Base-by-base conservation (phyloP, 1,140 invertebrate species). In the Fopius arisanus region DNA sequence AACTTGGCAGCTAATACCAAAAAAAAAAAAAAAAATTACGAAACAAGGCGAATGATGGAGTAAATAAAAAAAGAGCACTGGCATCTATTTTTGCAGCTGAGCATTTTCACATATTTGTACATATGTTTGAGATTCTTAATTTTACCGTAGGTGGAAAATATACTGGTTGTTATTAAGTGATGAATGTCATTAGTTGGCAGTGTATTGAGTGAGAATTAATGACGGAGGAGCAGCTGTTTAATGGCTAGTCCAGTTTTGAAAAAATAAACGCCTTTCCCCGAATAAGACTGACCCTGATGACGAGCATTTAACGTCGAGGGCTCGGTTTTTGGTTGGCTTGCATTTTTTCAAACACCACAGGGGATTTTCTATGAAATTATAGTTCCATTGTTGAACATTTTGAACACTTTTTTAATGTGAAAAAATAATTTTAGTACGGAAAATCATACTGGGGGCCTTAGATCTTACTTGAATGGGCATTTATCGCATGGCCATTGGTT, bases 1-100 rank as follows among this genome's bases (percentile, higher is more conserved):
- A 76, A 82, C 79, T 82, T 78, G 79, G 82, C 79, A 84, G 81
- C 83, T 83, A 73, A 87, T 83, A 83, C 80, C 81, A 86, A 85
- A 82, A 80, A 81, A 69, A 73, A 77, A 29, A 77, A 12, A 70
- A 73, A 77, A 68, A 75, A 28, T n/a, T 37, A 43, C 26, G 12
- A 65, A 74, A 67, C 40, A 43, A 43, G 19, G 41, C 54, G 70
- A 65, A 67, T n/a, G n/a, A n/a, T 71, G 51, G 54, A 65, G 6
- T 5, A 16, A 69, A 19, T 75, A 78, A 74, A 72, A 74, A 74
- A 81, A n/a, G n/a, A n/a, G 28, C 67, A 80, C 74, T 78, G 77
- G 78, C 79, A 81, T 86, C 83, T 86, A 84, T 87, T 84, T 85
- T 87, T 84, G 77, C 81, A 86, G 80, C 78, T 79, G 80, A 68